Base-by-base conservation (phyloP, 92 coral and sea anemone genomes). In the Zoanthus sansibaricus region DNA sequence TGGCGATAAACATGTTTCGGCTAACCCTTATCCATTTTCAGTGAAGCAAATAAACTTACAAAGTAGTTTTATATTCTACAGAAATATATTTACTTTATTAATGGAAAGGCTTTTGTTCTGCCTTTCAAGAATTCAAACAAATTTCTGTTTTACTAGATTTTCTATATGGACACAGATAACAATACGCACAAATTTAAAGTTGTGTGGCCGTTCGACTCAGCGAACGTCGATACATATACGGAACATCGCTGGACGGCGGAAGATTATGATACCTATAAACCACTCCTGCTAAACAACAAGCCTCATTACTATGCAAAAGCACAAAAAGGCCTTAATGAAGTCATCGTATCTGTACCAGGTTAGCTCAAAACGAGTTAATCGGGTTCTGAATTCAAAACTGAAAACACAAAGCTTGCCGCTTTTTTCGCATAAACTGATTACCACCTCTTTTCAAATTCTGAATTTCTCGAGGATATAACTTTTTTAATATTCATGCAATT, bases 221-320 rank as follows among this genome's bases (percentile, higher is more conserved):
- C 79, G 25, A 59, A 52, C 25, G 91, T 97, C 15, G 87, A 94
- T 82, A 95, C 99, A 7, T 97, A 67, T 52, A 91, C 94, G 12
- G 80, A 84, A 1, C 99, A 97, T 78, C 55, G 58, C 9, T 97
- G 99, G 99, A 18, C 93, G 2, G 99, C 92, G 3, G 72, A 78
- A 21, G 99, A 97, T 75, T 87, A 76, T 16, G 91, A 78, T 25
- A 90, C 97, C 18, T 83, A 86, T 49, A 91, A 95, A 77, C 91
- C 55, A 17, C 82, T 95, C 3, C 75, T 85, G 16, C 89, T 97
- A 25, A 91, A 92, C 74, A 87, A 77, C 49, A 85, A 87, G 82
- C 82, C 18, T 54, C 45, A 31, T 17, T 96, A 76, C 82, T 25
- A 42, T 3, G 94, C 98, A 3, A 89, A 83, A 20, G 20, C 13